Base-by-base conservation (phyloP, 2,797 vertebrate genomes). In the Tangara arthus region DNA sequence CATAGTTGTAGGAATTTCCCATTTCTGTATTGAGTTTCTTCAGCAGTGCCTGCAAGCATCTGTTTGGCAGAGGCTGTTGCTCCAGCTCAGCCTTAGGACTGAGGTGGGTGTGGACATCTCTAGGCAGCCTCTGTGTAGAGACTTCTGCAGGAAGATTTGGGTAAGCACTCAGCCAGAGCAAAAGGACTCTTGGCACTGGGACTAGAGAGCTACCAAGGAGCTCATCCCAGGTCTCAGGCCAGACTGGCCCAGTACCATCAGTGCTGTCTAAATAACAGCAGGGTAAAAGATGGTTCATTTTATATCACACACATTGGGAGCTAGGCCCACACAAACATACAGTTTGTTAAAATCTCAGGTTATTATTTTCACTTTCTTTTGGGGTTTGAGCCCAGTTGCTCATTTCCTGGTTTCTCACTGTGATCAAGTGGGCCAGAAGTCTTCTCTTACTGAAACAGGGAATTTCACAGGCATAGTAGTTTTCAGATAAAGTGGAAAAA, bases 61-160 rank as follows among this genome's bases (percentile, higher is more conserved):
- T 73, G 28, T 23, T 78, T 39, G 44, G 47, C 57, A 81, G 32
- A 55, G 82, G 12, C 39, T 89, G 20, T 21, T 68, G 52, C 27
- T 61, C 15, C 26, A 35, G 60, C 28, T 87, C 8, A 35, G 12
- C 32, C 32, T 12, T 63, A 44, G 20, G 6, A 57, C 69, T 50
- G 20, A 49, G 16, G 14, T 11, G 28, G 6, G 20, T 6, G 2
- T 64, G 41, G 14, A 15, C 34, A 49, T 28, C 32, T 68, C 46
- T 52, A 47, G 59, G 4, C 32, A 82, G 28, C 20, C 42, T 41
- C 71, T 26, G 12, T 0, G 0, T 16, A 37, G 23, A 39, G 15
- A 1, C 1, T 3, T 88, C 72, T 86, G 44, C 32, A 23, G 22
- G 23, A 68, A 39, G 75, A 42, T 27, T 60, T 79, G 21, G 17